Evolutionary conservation across 2,888 invertebrate species (phyloP).

Genomic region (Agrotis puta): DNA sequence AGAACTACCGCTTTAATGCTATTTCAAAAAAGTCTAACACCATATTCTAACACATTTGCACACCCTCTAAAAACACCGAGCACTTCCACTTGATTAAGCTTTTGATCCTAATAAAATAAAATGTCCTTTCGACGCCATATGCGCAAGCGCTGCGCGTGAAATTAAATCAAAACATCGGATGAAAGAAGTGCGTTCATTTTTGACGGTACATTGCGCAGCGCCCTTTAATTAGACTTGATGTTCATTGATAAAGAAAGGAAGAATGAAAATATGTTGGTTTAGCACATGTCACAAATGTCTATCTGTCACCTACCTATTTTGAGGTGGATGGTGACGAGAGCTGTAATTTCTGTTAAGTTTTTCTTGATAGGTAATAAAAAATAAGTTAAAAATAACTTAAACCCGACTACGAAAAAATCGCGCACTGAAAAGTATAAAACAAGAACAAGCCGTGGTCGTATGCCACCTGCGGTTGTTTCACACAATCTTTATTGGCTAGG

Average conservation of each 20-base stretch:
- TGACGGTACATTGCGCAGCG: conserved; percentile 56
- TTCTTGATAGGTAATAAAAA: too few species aligned
- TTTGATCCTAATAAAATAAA: conserved; percentile 63
- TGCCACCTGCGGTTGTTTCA: too few species aligned
- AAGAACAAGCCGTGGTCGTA: too few species aligned
- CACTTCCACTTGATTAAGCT: conserved; percentile 61
- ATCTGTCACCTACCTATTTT: background rate
- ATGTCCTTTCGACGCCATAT: conserved; percentile 62
- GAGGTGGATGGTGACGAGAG: background rate
- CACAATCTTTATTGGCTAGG: too few species aligned
- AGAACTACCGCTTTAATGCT: too few species aligned
- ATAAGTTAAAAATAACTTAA: too few species aligned
- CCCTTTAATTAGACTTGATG: conserved; percentile 53
- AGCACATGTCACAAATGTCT: background rate
- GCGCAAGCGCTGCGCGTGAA: conserved; percentile 61
- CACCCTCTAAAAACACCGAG: conserved; percentile 52
- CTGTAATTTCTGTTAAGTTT: too few species aligned
- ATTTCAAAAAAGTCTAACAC: background rate
- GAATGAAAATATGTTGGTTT: background rate
- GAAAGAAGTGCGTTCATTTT: conserved; percentile 57
- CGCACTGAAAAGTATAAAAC: too few species aligned
- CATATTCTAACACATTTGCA: conserved; percentile 24
- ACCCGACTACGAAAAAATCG: too few species aligned
- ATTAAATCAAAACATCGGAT: conserved; percentile 66
- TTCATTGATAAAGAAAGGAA: background rate